Base-by-base conservation (phyloP, 2,797 vertebrate species). In the Percopsis omiscomaycus region DNA sequence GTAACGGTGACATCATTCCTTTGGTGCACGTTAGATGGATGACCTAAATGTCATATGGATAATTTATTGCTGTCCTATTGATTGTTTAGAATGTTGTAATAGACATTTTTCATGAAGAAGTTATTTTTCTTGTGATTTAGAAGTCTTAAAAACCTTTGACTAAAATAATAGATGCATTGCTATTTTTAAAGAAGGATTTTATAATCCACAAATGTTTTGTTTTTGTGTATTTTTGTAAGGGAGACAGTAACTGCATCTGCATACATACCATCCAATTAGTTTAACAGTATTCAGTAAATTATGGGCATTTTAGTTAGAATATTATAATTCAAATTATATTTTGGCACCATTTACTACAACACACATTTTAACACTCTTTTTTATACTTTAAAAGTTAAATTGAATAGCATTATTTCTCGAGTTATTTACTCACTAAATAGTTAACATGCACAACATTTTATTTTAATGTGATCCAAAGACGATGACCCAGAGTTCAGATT, bases 141-240 rank as follows among this genome's bases (percentile, higher is more conserved):
- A 88, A 80, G 84, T 88, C 80, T 78, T 85, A 78, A 80, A 77
- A 78, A 29, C 42, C 9, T 22, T 66, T 54, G 64, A 53, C 59
- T 78, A 61, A 66, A 75, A 69, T 51, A 64, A 69, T 71, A 76
- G 63, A 59, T 47, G 69, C 50, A 59, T 61, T 71, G 55, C 16
- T 74, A 64, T 87, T 87, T 88, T 79, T 32, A 48, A 37, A 30
- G 59, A 80, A 69, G 73, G 75, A 80, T 72, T 64, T 74, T 75
- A 61, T 6, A 71, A 85, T 83, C 56, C 72, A 83, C 48, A 75
- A 62, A 50, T 49, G 14, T 4, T 12, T 15, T 45, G 47, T 60
- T 45, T 74, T 4, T 62, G 74, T 81, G 72, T 90, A 84, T 89
- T 89, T 90, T 89, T 86, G 50, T 89, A 87, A 78, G 80, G 74